Conservation (phyloP, 2,888 invertebrate species). For the Taphrorychus bicolor region DNA sequence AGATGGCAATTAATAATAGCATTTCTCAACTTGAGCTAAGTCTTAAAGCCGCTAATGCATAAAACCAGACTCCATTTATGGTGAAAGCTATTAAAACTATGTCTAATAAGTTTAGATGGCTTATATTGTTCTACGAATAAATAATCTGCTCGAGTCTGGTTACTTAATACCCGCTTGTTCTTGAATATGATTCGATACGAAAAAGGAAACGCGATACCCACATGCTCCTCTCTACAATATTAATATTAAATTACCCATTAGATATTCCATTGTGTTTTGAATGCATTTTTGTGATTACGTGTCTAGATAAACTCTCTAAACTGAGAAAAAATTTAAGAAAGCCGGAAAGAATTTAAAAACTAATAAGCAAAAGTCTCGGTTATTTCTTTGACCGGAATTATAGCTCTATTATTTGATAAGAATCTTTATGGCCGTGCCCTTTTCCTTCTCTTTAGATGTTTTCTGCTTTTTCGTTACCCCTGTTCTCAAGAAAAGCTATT, state of each 20-base stretch:
- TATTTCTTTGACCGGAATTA: slow-evolving; percentile 13
- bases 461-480: background rate
- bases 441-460: slow-evolving; percentile 7
- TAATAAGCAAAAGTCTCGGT: slow-evolving; percentile 9
- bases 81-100: background rate
- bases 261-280: background rate
- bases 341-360: slow-evolving; percentile 6
- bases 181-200: slow-evolving; percentile 6
- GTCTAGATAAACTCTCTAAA: background rate
- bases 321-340: background rate
- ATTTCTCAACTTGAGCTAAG: too few species aligned
- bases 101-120: slow-evolving; percentile 3
- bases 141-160: background rate
- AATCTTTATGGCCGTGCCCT: slow-evolving; percentile 12
- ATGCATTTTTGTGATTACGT: too few species aligned
- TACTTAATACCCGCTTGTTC: slow-evolving; percentile 11
- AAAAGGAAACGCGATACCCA: slow-evolving; percentile 15
- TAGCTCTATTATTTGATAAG: slow-evolving; percentile 26
- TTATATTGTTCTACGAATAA: background rate
- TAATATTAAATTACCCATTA: background rate
- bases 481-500: background rate
- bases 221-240: background rate
- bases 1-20: too few species aligned
- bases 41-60: background rate
- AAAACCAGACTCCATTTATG: background rate